Evolutionary conservation across 2,113 vertebrate genomes (phyloP).

Genomic region (Petroica traversi): DNA sequence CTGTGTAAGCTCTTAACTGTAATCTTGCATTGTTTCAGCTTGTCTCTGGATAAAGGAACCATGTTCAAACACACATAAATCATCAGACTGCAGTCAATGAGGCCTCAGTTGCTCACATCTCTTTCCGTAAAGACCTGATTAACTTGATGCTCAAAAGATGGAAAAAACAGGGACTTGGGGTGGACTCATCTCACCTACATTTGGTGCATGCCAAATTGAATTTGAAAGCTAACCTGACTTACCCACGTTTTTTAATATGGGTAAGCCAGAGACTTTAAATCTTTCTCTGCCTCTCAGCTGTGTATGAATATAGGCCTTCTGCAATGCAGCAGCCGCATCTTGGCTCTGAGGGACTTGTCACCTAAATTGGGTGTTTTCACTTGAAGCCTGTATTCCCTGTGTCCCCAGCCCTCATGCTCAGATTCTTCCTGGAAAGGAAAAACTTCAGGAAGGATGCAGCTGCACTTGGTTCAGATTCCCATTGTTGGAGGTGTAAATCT

Average conservation of each 20-base stretch:
- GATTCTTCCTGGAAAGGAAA: background rate
- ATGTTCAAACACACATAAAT: background rate
- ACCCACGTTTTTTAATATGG: background rate
- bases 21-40: background rate
- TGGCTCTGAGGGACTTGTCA: background rate
- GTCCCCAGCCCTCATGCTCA: background rate
- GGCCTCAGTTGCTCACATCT: background rate
- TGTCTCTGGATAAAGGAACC: background rate
- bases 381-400: background rate
- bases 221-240: background rate
- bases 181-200: background rate
- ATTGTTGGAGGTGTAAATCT: conserved; percentile 42
- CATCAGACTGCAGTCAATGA: background rate
- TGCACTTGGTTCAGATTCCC: background rate
- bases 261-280: background rate
- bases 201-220: background rate
- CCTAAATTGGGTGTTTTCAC: background rate
- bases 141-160: background rate
- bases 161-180: background rate
- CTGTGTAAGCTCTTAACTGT: background rate
- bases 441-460: background rate
- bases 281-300: background rate
- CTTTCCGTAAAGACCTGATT: background rate
- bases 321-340: background rate
- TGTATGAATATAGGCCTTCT: background rate